phyloP scores from a whole-genome alignment of 2,797 vertebrate species.

The Sparus aurata region DNA sequence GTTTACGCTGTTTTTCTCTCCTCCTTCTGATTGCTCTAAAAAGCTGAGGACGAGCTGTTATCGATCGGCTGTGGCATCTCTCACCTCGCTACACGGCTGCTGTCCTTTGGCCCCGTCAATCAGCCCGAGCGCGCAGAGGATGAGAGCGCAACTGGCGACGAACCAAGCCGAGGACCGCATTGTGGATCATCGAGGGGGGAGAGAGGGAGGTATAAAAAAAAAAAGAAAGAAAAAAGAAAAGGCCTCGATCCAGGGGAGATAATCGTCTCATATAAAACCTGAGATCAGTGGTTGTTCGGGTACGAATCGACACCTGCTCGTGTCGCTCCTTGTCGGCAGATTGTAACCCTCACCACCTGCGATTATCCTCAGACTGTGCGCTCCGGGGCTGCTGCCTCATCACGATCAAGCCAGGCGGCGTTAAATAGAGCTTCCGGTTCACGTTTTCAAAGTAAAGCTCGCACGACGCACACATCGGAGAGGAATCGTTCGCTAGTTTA shows the following conservation, averaged over 20 bases:
- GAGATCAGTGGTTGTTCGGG: background rate
- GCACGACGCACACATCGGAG: fast-evolving
- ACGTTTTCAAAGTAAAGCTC: slow-evolving; percentile 46
- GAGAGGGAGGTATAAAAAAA: background rate
- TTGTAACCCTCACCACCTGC: slow-evolving; percentile 73
- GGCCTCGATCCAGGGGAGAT: background rate
- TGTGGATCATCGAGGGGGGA: slow-evolving; percentile 42
- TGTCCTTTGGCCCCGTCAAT: slow-evolving; percentile 65
- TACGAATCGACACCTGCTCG: slow-evolving; percentile 30
- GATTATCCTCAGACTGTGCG: slow-evolving; percentile 68
- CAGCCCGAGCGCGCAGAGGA: slow-evolving; percentile 69
- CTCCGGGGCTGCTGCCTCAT: slow-evolving; percentile 30
- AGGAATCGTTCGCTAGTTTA: fast-evolving
- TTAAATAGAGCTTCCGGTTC: background rate
- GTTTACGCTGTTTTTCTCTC: too few species aligned
- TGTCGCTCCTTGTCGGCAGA: slow-evolving; percentile 30
- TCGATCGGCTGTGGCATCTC: slow-evolving; percentile 53
- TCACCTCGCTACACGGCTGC: slow-evolving; percentile 85
- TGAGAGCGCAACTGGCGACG: slow-evolving; percentile 72
- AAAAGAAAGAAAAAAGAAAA: background rate
- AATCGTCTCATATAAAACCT: background rate
- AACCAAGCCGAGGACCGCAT: slow-evolving; percentile 74
- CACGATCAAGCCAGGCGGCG: background rate
- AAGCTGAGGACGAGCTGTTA: background rate
- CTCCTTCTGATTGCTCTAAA: background rate